Percentiles rank a stretch among this genome's conserved stretches.
phyloP scores from a whole-genome alignment of 2,797 vertebrate species.

The Perodicticus potto region DNA sequence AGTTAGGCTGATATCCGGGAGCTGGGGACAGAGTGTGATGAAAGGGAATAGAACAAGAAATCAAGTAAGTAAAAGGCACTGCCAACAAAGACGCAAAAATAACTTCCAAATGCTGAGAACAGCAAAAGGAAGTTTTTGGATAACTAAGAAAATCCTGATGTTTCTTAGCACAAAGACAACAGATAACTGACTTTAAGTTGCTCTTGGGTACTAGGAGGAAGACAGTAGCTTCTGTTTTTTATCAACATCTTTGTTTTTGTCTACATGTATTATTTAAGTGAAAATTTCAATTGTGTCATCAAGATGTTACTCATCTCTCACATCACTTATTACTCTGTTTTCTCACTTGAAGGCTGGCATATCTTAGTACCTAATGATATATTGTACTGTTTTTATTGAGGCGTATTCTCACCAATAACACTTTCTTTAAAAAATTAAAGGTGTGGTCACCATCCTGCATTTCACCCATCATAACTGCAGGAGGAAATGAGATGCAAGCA shows the following conservation, averaged over 20 bases:
- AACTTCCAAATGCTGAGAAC: not conserved
- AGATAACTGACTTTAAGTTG: not conserved
- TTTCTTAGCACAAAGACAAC: not conserved
- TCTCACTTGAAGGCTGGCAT: not conserved
- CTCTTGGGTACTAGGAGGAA: not conserved
- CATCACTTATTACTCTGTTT: not conserved
- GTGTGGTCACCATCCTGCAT: too few species aligned
- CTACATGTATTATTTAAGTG: accelerated
- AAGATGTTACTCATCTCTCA: not conserved
- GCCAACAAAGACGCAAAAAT: not conserved
- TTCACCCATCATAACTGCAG: accelerated
- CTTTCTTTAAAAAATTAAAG: not conserved
- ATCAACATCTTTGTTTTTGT: not conserved
- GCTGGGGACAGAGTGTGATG: accelerated
- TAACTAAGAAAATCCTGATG: accelerated
- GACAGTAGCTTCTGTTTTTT: not conserved
- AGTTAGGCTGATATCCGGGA: not conserved
- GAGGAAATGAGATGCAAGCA: not conserved
- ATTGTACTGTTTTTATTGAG: accelerated
- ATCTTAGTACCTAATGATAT: accelerated
- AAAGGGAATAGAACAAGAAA: not conserved
- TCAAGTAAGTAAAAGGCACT: not conserved
- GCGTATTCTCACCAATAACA: not conserved
- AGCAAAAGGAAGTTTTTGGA: not conserved
- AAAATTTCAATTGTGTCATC: not conserved